These are phyloP conservation scores for Corella eumyota DNA, from an alignment of 23 tunicate species.

Conservation along the genomic window DNA sequence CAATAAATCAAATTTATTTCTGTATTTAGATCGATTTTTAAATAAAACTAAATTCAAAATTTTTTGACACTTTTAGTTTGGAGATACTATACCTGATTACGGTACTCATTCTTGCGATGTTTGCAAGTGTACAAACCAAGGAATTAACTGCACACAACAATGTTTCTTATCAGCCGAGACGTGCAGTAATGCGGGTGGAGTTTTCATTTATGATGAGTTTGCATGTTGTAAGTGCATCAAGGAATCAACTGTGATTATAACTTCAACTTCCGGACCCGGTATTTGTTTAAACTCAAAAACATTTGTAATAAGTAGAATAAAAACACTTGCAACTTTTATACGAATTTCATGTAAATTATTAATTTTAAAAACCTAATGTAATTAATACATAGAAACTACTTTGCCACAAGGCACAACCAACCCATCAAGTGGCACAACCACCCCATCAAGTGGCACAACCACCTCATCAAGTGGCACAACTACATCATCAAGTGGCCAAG, in stretches of 20 bases:
- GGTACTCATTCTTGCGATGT: slow-evolving; percentile 26
- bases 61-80: slow-evolving; percentile 21
- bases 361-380: too few relatives aligned
- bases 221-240: slow-evolving; percentile 61
- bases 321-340: background rate
- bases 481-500: too few relatives aligned
- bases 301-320: background rate
- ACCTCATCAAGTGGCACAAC: background rate
- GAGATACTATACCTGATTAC: slow-evolving; percentile 23
- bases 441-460: background rate
- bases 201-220: slow-evolving; percentile 11
- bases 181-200: slow-evolving; percentile 39
- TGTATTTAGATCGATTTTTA: background rate
- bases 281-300: too few relatives aligned
- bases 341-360: too few relatives aligned
- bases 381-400: too few relatives aligned
- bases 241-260: background rate
- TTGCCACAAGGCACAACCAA: too few relatives aligned
- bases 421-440: too few relatives aligned
- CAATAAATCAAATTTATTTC: too few relatives aligned
- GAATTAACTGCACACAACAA: slow-evolving; percentile 19
- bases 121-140: slow-evolving; percentile 47
- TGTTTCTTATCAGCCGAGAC: slow-evolving; percentile 24
- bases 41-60: background rate
- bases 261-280: slow-evolving; percentile 9